Evolutionary conservation across 2,888 invertebrate genomes (phyloP).

Genomic region (Meta bourneti): DNA sequence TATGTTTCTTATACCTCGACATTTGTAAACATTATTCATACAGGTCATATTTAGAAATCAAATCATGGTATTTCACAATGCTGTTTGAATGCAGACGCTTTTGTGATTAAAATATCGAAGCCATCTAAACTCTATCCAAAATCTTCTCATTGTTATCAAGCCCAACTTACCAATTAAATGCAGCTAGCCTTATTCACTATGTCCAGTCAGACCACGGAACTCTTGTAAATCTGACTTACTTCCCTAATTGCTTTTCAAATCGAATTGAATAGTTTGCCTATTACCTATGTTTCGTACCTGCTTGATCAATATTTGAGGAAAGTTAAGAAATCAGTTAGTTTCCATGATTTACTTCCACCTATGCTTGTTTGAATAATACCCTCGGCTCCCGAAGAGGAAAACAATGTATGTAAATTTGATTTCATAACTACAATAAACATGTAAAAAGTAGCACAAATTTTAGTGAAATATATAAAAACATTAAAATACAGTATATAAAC

Average conservation of each 20-base stretch:
- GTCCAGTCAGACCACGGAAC: background rate
- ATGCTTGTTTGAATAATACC: too few relatives aligned
- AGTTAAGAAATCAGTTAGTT: too few relatives aligned
- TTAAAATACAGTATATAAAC: too few relatives aligned
- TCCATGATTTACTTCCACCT: too few relatives aligned
- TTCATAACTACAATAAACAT: too few relatives aligned
- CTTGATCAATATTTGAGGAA: too few relatives aligned
- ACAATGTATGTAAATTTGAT: too few relatives aligned
- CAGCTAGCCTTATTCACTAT: conserved; percentile 2
- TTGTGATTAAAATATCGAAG: conserved; percentile 17
- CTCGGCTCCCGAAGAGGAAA: too few relatives aligned
- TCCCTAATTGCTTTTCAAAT: background rate
- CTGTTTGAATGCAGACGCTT: background rate
- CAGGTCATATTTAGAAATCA: background rate
- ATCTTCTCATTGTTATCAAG: conserved; percentile 38
- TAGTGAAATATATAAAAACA: too few relatives aligned
- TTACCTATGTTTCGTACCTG: too few relatives aligned
- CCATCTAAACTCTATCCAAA: conserved; percentile 13
- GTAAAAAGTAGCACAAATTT: too few relatives aligned
- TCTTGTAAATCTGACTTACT: conserved; percentile 20
- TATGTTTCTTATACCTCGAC: background rate
- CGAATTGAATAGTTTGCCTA: background rate
- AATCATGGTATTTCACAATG: background rate
- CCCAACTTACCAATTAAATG: conserved; percentile 26
- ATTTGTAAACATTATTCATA: background rate